Conservation (phyloP, 2,888 invertebrate genomes). For the Dynastes maya region DNA sequence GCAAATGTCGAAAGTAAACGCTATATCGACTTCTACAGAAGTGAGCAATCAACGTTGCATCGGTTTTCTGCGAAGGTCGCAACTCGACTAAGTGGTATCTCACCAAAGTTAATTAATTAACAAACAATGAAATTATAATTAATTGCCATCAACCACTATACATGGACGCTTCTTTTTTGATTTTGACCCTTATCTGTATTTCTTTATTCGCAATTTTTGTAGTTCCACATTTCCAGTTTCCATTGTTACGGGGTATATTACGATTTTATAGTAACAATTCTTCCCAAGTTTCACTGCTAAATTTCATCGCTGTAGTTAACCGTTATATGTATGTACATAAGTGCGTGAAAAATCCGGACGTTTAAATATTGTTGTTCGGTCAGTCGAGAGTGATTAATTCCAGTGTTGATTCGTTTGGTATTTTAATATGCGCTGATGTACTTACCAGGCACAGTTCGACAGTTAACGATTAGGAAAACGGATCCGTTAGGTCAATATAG, state of each 20-base stretch:
- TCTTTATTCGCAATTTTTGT: too few relatives aligned
- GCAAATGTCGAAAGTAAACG: too few relatives aligned
- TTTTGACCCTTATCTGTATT: too few relatives aligned
- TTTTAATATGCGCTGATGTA: constrained; percentile 5
- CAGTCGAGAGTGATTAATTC: constrained; percentile 2
- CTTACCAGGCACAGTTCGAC: background rate
- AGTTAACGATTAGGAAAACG: background rate
- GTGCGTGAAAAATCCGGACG: background rate
- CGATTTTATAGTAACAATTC: background rate
- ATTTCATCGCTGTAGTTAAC: background rate
- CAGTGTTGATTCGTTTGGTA: background rate
- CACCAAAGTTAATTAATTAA: too few relatives aligned
- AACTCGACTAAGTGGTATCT: too few relatives aligned
- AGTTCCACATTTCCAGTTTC: too few relatives aligned
- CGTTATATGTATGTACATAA: background rate
- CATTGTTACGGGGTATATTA: background rate
- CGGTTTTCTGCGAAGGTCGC: too few relatives aligned
- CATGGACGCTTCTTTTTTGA: too few relatives aligned
- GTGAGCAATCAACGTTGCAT: too few relatives aligned
- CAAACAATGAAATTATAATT: too few relatives aligned
- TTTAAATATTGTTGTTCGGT: background rate
- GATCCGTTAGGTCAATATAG: constrained; percentile 3
- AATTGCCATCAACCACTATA: too few relatives aligned
- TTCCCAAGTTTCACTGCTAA: background rate
- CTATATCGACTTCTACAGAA: too few relatives aligned